Conservation (phyloP, 2,888 invertebrate species). For the Acheta domesticus region DNA sequence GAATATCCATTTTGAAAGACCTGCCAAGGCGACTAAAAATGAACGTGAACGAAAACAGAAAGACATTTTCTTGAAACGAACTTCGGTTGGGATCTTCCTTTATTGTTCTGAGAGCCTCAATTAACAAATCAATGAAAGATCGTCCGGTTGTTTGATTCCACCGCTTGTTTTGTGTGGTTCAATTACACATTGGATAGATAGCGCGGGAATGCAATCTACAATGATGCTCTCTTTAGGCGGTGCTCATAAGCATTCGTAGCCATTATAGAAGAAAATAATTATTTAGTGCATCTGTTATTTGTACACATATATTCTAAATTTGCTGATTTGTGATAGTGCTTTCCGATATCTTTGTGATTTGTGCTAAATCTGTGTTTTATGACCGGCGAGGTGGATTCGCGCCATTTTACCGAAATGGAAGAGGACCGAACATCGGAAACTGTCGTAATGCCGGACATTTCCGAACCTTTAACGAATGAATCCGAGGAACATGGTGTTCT, state of each 20-base stretch:
- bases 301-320: background rate
- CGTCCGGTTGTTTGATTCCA: no score
- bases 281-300: slow-evolving; percentile 4
- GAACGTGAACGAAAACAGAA: no score
- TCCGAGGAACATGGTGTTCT: slow-evolving; percentile 46
- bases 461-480: slow-evolving; percentile 52
- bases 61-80: no score
- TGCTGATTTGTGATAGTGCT: background rate
- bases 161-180: no score
- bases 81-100: no score
- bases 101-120: no score
- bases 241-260: slow-evolving; percentile 22
- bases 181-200: no score
- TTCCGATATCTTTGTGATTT: background rate
- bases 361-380: background rate
- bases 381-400: slow-evolving; percentile 29
- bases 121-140: no score
- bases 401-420: slow-evolving; percentile 43
- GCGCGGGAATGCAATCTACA: no score
- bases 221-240: background rate
- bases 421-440: slow-evolving; percentile 50
- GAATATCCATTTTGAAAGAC: no score
- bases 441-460: slow-evolving; percentile 52
- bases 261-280: slow-evolving; percentile 29
- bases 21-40: no score